Percentiles rank a stretch among this genome's conserved stretches.
phyloP scores from a whole-genome alignment of 2,113 vertebrate species.

The Oophaga pumilio region DNA sequence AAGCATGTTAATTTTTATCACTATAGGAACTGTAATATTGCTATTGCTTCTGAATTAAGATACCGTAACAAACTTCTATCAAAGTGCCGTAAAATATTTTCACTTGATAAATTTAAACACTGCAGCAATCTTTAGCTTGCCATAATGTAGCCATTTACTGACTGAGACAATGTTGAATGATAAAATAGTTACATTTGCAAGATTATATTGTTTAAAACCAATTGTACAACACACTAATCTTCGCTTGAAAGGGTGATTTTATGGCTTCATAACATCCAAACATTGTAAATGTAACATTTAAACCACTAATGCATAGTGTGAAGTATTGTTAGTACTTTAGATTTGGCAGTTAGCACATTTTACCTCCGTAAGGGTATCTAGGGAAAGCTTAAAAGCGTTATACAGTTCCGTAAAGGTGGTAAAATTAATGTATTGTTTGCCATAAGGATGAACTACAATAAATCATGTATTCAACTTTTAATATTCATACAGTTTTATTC shows the following conservation, averaged over 20 bases:
- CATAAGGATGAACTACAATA: conserved; percentile 10
- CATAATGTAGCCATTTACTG: conserved; percentile 39
- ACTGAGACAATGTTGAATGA: conserved; percentile 24
- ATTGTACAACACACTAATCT: conserved; percentile 29
- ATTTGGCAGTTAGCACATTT: conserved; percentile 41
- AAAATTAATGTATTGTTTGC: conserved; percentile 34
- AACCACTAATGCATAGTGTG: conserved; percentile 49
- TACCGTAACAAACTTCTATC: conserved; percentile 29
- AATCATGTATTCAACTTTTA: neutral
- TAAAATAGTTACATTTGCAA: conserved; percentile 44
- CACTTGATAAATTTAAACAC: conserved; percentile 51
- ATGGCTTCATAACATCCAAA: conserved; percentile 37
- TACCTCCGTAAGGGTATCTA: conserved; percentile 25
- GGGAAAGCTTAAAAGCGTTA: conserved; percentile 37
- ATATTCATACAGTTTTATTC: conserved; percentile 9
- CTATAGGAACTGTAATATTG: conserved; percentile 17
- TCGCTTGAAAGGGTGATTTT: conserved; percentile 41
- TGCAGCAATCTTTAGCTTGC: conserved; percentile 27
- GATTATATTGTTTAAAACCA: conserved; percentile 44
- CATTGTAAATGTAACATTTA: conserved; percentile 50
- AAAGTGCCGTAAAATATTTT: conserved; percentile 45
- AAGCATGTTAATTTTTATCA: conserved; percentile 41
- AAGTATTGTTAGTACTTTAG: conserved; percentile 49
- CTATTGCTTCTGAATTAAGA: conserved; percentile 37
- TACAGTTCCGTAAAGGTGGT: conserved; percentile 26